These are phyloP conservation scores for Amphimallon solstitiale DNA, from an alignment of 2,888 invertebrate species.

Conservation along the genomic window DNA sequence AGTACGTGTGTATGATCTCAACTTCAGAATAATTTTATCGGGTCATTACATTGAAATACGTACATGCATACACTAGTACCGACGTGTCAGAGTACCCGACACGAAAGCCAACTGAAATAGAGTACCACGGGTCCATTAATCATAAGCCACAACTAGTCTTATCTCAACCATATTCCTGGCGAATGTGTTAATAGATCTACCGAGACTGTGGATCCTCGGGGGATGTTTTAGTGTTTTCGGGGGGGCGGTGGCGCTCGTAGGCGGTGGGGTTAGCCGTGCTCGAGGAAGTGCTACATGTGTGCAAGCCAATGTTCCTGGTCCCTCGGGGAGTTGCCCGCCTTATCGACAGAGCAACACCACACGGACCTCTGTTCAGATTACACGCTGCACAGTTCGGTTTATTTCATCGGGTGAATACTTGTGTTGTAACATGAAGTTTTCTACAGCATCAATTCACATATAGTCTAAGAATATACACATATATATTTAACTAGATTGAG, in stretches of 20 bases:
- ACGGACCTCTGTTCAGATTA: slow-evolving; percentile 61
- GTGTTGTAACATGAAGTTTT: slow-evolving; percentile 53
- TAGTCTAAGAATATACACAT: too few species aligned
- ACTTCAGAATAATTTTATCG: slow-evolving; percentile 29
- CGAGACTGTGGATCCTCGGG: slow-evolving; percentile 41
- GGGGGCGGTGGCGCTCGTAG: neutral
- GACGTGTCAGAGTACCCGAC: neutral
- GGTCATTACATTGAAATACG: slow-evolving; percentile 35
- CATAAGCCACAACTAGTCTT: slow-evolving; percentile 46
- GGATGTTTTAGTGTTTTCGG: slow-evolving; percentile 39
- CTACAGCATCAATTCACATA: neutral
- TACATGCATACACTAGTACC: neutral
- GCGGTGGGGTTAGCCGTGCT: slow-evolving; percentile 54
- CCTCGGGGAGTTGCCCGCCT: slow-evolving; percentile 59
- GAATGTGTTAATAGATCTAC: slow-evolving; percentile 48
- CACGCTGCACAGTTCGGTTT: slow-evolving; percentile 60
- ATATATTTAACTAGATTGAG: too few species aligned
- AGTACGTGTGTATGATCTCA: neutral
- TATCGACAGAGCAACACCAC: slow-evolving; percentile 59
- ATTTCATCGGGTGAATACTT: slow-evolving; percentile 58
- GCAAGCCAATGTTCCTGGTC: slow-evolving; percentile 59
- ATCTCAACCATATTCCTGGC: slow-evolving; percentile 40
- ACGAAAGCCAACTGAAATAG: neutral
- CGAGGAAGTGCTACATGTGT: slow-evolving; percentile 62
- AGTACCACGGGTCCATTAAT: slow-evolving; percentile 51